Base-by-base conservation (phyloP, 2,888 invertebrate species). In the Drosophila niveifrons region DNA sequence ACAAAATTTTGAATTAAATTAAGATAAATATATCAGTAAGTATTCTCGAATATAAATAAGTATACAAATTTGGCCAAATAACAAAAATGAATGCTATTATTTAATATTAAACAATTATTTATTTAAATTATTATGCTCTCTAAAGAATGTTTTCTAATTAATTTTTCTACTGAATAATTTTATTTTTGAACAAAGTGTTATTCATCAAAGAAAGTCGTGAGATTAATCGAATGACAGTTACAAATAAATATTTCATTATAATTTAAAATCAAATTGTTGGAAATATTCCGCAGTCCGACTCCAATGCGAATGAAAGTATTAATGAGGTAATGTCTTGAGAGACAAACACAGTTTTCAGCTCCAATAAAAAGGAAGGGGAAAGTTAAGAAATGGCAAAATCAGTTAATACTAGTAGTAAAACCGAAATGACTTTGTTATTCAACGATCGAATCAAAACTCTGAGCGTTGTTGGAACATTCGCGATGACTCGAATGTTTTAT, bases 381-480 rank as follows among this genome's bases (percentile, higher is more conserved):
- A 51, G 34, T 34, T 44, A 9, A 11, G 3, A 52, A 53, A n/a
- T 31, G 10, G 18, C 15, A 36, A 55, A 39, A 34, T 36, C 29
- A n/a, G 15, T 41, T 41, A 15, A 44, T 28, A 23, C 23, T 23
- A 23, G 23, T 23, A 43, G 1, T 43, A 28, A 34, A 36, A 9
- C 28, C 6, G 15, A 36, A 64, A 17, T 8, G 10, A 13, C 11
- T n/a, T 13, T 43, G 43, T 68, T 68, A 66, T 43, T 23, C 1
- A 68, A 69, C 13, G 4, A 11, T 28, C 55, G 31, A 13, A 2
- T 17, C 17, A 31, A 8, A 17, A 17, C n/a, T 55, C 29, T 29
- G 17, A 47, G 4, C 31, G 36, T 52, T 34, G 10, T 28, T 51
- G 39, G 15, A 46, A 44, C 13, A 29, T 50, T 36, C 31, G 17